Base-by-base conservation (phyloP, 2,113 vertebrate species). In the Sterna hirundo region DNA sequence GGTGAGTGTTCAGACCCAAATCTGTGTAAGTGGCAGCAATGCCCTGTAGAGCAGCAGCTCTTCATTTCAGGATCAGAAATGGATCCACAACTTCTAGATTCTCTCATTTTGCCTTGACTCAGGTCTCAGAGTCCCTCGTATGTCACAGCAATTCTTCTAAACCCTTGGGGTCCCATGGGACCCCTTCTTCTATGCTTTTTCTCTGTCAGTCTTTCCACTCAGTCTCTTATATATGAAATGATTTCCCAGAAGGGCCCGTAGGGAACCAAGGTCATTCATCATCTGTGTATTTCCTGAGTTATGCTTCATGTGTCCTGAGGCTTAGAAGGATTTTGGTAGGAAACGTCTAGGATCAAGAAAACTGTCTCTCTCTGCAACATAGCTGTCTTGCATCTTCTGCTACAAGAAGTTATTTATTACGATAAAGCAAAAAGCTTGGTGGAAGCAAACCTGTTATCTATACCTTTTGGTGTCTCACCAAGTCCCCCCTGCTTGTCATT, bases 281-380 rank as follows among this genome's bases (percentile, higher is more conserved):
- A 38, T 40, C 52, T 4, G 0, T 14, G 36, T 10, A 11, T 11
- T 44, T 20, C 21, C 40, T 62, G 54, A 6, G 36, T 69, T 64
- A 30, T 0, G 0, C 25, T 84, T 81, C 13, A 5, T 25, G 61
- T 77, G 54, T 55, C 62, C 44, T 0, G 0, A 54, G 55, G 21
- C 68, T 57, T 51, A 77, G 65, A 32, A 88, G 40, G 49, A 38
- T 65, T 40, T 91, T 79, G 27, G 20, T 29, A 5, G 20, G 64
- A 92, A 88, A 38, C 42, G 20, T 83, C 36, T 64, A 54, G 54
- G 21, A 16, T 54, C 20, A 34, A 55, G 54, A 72, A 19, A 49
- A 77, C 40, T 15, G 54, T 11, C 52, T 54, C 20, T 30, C 25
- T 55, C n/a, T 80, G 76, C 70, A 95, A 5, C 61, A 23, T 52